These are phyloP conservation scores for Triops cancriformis DNA, from an alignment of 1,140 invertebrate species.

Conservation along the genomic window DNA sequence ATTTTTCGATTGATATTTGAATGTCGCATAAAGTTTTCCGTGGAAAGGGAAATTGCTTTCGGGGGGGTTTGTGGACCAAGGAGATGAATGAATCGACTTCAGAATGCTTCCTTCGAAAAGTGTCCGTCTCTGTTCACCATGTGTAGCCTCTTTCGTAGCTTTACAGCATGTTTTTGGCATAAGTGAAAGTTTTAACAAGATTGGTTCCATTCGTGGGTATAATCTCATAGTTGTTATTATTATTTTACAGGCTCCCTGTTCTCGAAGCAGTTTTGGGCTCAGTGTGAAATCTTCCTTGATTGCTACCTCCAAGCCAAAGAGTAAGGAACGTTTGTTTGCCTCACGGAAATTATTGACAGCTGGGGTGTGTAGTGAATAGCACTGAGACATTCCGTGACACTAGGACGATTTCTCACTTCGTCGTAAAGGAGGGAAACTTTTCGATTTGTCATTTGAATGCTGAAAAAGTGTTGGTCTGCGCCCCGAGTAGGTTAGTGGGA, in stretches of 20 bases:
- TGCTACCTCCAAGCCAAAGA: conserved; percentile 35
- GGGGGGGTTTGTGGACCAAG: too few relatives aligned
- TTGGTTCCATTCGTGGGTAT: too few relatives aligned
- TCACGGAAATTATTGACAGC: conserved; percentile 12
- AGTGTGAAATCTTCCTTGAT: conserved; percentile 39
- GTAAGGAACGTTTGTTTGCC: conserved; percentile 33
- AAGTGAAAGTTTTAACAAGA: too few relatives aligned
- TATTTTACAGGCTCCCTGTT: conserved; percentile 36
- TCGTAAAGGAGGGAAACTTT: not conserved
- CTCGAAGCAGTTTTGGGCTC: conserved; percentile 37
- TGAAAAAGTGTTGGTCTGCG: not conserved
- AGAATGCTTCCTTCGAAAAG: too few relatives aligned
- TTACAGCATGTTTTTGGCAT: too few relatives aligned
- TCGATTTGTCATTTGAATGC: not conserved
- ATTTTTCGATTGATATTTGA: too few relatives aligned
- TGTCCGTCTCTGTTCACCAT: too few relatives aligned
- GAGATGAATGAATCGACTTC: too few relatives aligned
- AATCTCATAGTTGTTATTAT: not conserved
- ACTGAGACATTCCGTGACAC: not conserved
- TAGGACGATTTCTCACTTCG: not conserved
- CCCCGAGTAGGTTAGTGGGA: conserved; percentile 1
- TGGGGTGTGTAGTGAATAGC: not conserved
- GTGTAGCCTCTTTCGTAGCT: too few relatives aligned
- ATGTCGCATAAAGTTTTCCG: too few relatives aligned
- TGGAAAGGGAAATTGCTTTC: too few relatives aligned